Conservation (phyloP, 2,797 vertebrate genomes). For the Xerus rutilus region DNA sequence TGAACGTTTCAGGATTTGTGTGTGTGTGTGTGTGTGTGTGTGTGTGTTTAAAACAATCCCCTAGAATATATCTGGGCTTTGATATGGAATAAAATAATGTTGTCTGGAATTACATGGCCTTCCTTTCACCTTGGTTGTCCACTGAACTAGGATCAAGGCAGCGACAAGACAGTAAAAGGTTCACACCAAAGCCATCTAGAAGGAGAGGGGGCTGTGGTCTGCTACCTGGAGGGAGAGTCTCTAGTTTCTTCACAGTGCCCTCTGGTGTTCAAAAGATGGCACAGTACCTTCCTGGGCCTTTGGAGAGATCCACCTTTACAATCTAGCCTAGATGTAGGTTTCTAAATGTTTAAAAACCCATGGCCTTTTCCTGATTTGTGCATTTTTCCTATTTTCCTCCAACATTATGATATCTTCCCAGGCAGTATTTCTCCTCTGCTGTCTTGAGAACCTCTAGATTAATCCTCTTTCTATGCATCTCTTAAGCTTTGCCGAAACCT, state of each 20-base stretch:
- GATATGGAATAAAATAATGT: neutral
- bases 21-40: neutral
- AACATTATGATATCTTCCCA: neutral
- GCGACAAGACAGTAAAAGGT: neutral
- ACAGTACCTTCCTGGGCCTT: fast-evolving
- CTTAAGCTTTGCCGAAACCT: neutral
- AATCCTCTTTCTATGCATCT: fast-evolving
- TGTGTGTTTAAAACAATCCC: neutral
- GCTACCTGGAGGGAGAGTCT: fast-evolving
- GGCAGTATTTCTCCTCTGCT: neutral
- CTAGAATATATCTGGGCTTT: neutral
- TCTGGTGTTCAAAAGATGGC: slow-evolving; percentile 36
- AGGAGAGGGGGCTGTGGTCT: too few species aligned
- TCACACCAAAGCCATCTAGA: fast-evolving
- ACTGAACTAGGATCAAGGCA: neutral
- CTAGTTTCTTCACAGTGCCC: neutral
- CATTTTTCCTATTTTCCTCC: neutral
- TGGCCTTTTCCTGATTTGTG: neutral
- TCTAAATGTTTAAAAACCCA: slow-evolving; percentile 19
- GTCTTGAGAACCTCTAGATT: neutral
- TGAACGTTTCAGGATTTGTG: neutral
- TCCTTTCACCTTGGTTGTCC: neutral
- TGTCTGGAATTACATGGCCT: neutral
- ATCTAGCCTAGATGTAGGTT: neutral
- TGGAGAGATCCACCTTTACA: neutral